phyloP scores from a whole-genome alignment of 2,113 vertebrate species.

The Quiscalus mexicanus region DNA sequence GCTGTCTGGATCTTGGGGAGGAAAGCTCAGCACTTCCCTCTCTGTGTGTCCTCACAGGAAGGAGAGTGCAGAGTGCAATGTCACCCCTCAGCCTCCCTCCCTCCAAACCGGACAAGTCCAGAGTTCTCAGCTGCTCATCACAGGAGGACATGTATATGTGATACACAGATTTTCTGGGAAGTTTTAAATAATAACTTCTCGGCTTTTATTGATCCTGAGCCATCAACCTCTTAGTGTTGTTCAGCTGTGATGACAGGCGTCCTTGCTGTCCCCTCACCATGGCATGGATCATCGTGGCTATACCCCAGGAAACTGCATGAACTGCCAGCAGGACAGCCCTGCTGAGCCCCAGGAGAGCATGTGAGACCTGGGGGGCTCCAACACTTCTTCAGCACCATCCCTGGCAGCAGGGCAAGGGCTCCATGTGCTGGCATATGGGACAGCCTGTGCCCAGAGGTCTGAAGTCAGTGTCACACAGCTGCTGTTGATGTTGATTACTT shows the following conservation, averaged over 20 bases:
- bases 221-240: fast-evolving
- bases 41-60: not conserved
- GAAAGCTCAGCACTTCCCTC: not conserved
- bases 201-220: not conserved
- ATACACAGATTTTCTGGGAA: not conserved
- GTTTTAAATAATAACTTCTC: not conserved
- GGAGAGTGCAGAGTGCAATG: not conserved
- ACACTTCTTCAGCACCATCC: no score
- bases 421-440: fast-evolving
- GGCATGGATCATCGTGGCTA: fast-evolving
- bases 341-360: not conserved
- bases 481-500: not conserved
- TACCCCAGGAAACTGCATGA: not conserved
- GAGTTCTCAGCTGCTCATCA: not conserved
- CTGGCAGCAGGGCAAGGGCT: not conserved
- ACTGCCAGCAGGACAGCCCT: not conserved
- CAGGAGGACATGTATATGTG: fast-evolving
- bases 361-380: not conserved
- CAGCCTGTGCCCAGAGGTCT: not conserved
- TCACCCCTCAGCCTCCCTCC: not conserved
- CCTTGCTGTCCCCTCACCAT: not conserved
- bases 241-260: not conserved
- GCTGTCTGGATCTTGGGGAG: not conserved
- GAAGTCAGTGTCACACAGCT: fast-evolving
- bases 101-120: not conserved